Base-by-base conservation (phyloP, 2,113 vertebrate species). In the Syngnathus floridae region DNA sequence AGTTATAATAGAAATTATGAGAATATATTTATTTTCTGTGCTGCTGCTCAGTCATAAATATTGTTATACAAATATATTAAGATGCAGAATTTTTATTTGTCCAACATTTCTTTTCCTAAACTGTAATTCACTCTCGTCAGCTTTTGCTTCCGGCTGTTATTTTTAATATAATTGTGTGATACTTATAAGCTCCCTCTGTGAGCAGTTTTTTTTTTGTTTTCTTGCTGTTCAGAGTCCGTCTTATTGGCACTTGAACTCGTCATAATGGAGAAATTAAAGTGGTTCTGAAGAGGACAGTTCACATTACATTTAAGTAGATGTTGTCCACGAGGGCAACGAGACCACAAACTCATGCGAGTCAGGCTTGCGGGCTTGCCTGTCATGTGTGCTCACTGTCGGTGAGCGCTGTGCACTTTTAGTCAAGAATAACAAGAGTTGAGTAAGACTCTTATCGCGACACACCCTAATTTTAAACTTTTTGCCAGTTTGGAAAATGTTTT, bases 401-500 rank as follows among this genome's bases (percentile, higher is more conserved):
- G 69, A 38, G 14, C 76, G 81, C 66, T 72, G 74, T 62, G 76
- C 79, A 21, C 40, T 43, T 61, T 43, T 61, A 26, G 59, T 22
- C n/a, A 5, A 63, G 85, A 85, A 86, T 75, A 76, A 85, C 71
- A 86, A 75, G 81, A 81, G 86, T 84, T 80, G 83, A 73, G 77
- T 80, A 67, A 59, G 70, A 70, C 75, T 85, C 71, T 78, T 74
- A 72, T 81, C 35, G 64, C 81, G 84, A 74, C 88, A 87, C 89
- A 90, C 88, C 84, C 82, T 86, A 67, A 82, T 85, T 90, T 89
- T 61, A 66, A 80, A 90, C 79, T 85, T 88, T 87, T 85, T 70
- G 67, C 85, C 81, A 75, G 80, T 82, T 74, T 26, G 62, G 77
- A 86, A 84, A 76, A 75, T 84, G 80, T 85, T 89, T 77, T 85